phyloP scores from a whole-genome alignment of 2,888 invertebrate species.

The Caenorhabditis sp. region DNA sequence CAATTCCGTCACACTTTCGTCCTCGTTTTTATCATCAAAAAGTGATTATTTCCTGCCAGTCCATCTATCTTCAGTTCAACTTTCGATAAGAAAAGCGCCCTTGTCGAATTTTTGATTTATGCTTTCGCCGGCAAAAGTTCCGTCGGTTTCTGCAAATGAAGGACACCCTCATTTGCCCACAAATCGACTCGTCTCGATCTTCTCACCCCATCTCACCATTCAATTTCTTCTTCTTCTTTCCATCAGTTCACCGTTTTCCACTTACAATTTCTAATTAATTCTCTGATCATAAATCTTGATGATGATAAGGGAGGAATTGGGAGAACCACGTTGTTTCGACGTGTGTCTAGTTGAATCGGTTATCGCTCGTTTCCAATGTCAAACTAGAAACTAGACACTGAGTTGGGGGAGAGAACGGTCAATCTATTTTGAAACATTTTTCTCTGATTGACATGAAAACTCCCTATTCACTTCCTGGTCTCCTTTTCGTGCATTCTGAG shows the following conservation, averaged over 20 bases:
- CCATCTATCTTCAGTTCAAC: conserved; percentile 7
- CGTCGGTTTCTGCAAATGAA: neutral
- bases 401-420: neutral
- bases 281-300: conserved; percentile 12
- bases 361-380: neutral
- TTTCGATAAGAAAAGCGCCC: conserved; percentile 7
- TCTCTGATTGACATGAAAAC: neutral
- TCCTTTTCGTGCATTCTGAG: too few relatives aligned
- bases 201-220: neutral
- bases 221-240: neutral
- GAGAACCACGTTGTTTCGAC: conserved; percentile 7
- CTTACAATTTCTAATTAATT: neutral
- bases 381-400: neutral
- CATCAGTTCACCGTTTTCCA: neutral
- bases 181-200: neutral
- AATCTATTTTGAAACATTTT: neutral
- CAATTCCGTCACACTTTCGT: conserved; percentile 13
- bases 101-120: conserved; percentile 7
- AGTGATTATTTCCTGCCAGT: neutral
- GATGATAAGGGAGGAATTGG: neutral
- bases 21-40: conserved; percentile 11
- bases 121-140: neutral
- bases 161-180: neutral
- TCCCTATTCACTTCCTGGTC: neutral
- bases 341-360: conserved; percentile 5